Conservation (phyloP, 2,888 invertebrate species). For the Tromatobia lineatoria region DNA sequence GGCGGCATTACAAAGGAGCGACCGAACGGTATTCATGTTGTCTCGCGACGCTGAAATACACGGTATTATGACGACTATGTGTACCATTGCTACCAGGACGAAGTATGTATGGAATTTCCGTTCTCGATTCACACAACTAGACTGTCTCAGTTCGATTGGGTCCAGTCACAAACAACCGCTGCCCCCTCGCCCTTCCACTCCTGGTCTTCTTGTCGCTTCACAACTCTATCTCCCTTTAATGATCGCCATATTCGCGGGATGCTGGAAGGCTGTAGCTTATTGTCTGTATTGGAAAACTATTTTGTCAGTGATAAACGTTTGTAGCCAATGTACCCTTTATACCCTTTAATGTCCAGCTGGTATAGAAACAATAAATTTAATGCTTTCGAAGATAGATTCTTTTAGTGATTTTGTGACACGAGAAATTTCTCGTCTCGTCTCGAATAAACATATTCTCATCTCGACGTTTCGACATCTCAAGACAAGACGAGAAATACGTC, state of each 20-base stretch:
- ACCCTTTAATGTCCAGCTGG: slow-evolving; percentile 6
- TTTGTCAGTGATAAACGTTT: slow-evolving; percentile 56
- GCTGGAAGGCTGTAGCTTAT: slow-evolving; percentile 20
- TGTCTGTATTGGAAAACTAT: slow-evolving; percentile 52
- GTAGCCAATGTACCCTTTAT: neutral
- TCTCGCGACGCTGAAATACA: slow-evolving; percentile 36
- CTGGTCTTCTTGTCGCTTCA: slow-evolving; percentile 23
- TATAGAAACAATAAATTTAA: neutral
- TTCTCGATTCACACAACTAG: slow-evolving; percentile 56
- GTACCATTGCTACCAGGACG: slow-evolving; percentile 14
- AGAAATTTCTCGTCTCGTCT: too few species aligned
- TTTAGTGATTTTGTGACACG: too few species aligned
- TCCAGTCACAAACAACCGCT: slow-evolving; percentile 4
- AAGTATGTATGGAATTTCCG: slow-evolving; percentile 61
- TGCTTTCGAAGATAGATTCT: too few species aligned
- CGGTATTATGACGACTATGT: neutral
- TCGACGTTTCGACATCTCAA: too few species aligned
- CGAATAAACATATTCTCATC: too few species aligned
- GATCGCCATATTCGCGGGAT: slow-evolving; percentile 31
- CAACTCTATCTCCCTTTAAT: slow-evolving; percentile 49
- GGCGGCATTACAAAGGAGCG: slow-evolving; percentile 10
- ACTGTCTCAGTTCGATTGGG: slow-evolving; percentile 57
- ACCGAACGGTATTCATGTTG: slow-evolving; percentile 43
- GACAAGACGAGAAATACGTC: too few species aligned
- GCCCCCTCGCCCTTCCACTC: neutral